Evolutionary conservation across 1,140 invertebrate genomes (phyloP).

Genomic region (Aporrectodea caliginosa): DNA sequence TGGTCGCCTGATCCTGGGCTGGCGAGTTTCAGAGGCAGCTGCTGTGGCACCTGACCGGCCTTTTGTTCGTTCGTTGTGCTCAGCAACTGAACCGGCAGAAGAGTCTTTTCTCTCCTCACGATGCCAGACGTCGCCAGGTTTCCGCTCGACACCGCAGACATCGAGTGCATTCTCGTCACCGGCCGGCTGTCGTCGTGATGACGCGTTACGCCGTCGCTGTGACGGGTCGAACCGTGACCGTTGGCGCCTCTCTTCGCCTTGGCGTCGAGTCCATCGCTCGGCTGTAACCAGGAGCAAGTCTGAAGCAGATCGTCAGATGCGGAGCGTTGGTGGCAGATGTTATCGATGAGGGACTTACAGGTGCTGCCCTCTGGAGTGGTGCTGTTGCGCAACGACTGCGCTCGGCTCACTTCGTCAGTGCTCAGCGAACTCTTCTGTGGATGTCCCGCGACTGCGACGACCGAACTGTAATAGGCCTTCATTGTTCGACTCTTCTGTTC

Average conservation of each 20-base stretch:
- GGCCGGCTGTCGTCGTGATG: not conserved
- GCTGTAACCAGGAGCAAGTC: not conserved
- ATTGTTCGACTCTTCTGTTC: constrained; percentile 4
- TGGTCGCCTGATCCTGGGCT: not conserved
- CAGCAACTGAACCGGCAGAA: constrained; percentile 68
- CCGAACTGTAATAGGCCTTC: not conserved
- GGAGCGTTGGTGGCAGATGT: not conserved
- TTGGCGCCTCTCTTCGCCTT: not conserved
- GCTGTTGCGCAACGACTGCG: not conserved
- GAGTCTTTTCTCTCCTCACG: constrained; percentile 34
- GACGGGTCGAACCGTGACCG: not conserved
- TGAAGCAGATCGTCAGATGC: not conserved
- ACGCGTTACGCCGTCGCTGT: too few relatives aligned
- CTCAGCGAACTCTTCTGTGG: not conserved
- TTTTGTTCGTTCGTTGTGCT: constrained; percentile 81
- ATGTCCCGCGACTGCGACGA: not conserved
- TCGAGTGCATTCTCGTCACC: not conserved
- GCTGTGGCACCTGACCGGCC: constrained; percentile 69
- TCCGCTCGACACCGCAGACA: not conserved
- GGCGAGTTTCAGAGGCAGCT: constrained; percentile 66
- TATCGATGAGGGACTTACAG: not conserved
- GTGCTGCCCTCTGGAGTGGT: not conserved
- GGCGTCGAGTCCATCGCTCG: not conserved
- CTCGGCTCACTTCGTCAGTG: not conserved
- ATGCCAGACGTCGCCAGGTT: not conserved